A percentile compares a stretch with the other conserved stretches of the same genome.
These are phyloP conservation scores for Myodes glareolus DNA, from an alignment of 2,113 vertebrate species.

Conservation along the genomic window DNA sequence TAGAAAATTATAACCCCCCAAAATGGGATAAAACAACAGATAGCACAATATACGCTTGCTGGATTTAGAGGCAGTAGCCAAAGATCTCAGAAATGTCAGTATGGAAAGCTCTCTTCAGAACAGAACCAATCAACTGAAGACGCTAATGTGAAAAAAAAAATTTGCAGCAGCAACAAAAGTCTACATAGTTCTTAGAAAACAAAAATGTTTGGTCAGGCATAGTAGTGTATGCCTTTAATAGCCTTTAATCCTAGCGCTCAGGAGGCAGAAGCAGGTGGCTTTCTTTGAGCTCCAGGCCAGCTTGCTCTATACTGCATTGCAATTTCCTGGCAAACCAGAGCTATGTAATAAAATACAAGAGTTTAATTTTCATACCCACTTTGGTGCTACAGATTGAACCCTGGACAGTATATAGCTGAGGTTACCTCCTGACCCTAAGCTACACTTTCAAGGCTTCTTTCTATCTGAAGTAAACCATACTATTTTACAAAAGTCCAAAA, in stretches of 20 bases:
- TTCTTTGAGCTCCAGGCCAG: not conserved
- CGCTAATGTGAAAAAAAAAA: not conserved
- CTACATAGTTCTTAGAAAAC: not conserved
- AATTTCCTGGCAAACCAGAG: too few species aligned
- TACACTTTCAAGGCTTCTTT: not conserved
- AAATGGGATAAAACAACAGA: not conserved
- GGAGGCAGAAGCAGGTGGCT: not conserved
- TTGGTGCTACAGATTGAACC: not conserved
- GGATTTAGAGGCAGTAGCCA: not conserved
- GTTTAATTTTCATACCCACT: not conserved
- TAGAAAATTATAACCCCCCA: not conserved
- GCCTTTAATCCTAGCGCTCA: not conserved
- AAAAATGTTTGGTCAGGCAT: not conserved
- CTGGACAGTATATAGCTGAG: not conserved
- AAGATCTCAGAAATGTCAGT: not conserved
- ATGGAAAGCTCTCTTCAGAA: not conserved
- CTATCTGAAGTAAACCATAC: not conserved
- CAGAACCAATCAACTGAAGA: not conserved
- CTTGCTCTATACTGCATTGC: too few species aligned
- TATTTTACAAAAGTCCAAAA: not conserved
- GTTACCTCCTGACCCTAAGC: not conserved
- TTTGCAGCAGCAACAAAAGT: not conserved
- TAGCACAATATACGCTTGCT: not conserved
- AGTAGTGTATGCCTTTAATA: not conserved
- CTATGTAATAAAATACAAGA: too few species aligned